phyloP scores from a whole-genome alignment of 1,140 invertebrate species.

The Papilio polytes region DNA sequence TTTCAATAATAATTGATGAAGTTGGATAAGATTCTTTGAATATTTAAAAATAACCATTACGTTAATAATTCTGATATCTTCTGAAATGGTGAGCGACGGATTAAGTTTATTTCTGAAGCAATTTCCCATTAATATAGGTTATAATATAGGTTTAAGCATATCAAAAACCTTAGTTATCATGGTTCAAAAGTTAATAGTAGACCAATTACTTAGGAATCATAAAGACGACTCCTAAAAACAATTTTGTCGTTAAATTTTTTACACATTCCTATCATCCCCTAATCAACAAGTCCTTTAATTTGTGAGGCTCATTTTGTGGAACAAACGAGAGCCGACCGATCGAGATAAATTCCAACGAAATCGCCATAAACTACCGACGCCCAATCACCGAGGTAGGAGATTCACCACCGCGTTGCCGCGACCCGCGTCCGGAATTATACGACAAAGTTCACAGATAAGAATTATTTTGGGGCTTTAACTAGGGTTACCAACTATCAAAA shows the following conservation, averaged over 20 bases:
- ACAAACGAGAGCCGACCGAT: not conserved
- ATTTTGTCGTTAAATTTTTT: not conserved
- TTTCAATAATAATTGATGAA: constrained; percentile 25
- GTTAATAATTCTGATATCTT: not conserved
- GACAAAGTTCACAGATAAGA: constrained; percentile 61
- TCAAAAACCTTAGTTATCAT: no score
- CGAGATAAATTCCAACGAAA: constrained; percentile 31
- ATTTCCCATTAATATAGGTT: not conserved
- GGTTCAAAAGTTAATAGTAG: not conserved
- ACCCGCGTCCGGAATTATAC: constrained; percentile 60
- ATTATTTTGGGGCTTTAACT: constrained; percentile 56
- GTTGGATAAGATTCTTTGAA: constrained; percentile 18
- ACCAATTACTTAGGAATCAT: not conserved
- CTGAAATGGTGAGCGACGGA: not conserved
- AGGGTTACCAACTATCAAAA: not conserved
- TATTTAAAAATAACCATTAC: not conserved
- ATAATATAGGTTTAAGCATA: not conserved
- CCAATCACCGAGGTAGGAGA: constrained; percentile 60
- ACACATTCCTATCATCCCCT: not conserved
- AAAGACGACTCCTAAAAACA: not conserved
- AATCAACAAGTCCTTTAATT: constrained; percentile 28
- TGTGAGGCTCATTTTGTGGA: constrained; percentile 2
- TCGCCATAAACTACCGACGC: constrained; percentile 54
- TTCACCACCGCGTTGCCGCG: constrained; percentile 59
- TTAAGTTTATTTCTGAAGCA: not conserved